A percentile compares a stretch with the other conserved stretches of the same genome.
Conservation (phyloP, 2,888 invertebrate genomes). For the Venustoraphidia nigricollis region DNA sequence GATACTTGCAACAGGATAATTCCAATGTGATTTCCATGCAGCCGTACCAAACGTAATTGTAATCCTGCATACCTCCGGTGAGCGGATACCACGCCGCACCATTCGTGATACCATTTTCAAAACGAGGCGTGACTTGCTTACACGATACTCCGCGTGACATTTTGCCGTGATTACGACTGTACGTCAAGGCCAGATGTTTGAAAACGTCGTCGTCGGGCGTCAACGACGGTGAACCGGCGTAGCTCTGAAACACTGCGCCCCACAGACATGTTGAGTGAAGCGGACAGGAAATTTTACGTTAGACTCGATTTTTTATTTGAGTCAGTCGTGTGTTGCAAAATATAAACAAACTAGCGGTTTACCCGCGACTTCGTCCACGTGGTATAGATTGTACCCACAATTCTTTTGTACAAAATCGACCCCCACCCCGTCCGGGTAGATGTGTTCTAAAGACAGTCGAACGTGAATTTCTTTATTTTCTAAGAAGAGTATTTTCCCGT, state of each 20-base stretch:
- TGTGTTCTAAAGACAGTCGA: too few species aligned
- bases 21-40: slow-evolving; percentile 93
- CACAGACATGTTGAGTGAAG: slow-evolving; percentile 1
- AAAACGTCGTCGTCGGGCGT: slow-evolving; percentile 90
- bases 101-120: slow-evolving; percentile 83
- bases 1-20: slow-evolving; percentile 89
- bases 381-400: too few species aligned
- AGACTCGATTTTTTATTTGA: not conserved
- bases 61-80: slow-evolving; percentile 87
- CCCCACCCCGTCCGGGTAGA: too few species aligned
- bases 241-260: slow-evolving; percentile 67
- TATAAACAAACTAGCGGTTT: too few species aligned
- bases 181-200: slow-evolving; percentile 66
- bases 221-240: slow-evolving; percentile 62
- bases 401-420: too few species aligned
- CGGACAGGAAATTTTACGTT: not conserved
- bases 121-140: slow-evolving; percentile 57
- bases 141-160: slow-evolving; percentile 79
- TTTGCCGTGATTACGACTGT: slow-evolving; percentile 75
- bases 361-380: too few species aligned
- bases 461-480: too few species aligned
- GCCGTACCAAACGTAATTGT: slow-evolving; percentile 84
- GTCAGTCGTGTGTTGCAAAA: too few species aligned
- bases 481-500: too few species aligned
- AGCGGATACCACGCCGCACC: slow-evolving; percentile 89